Conservation (phyloP, 2,113 vertebrate species). For the Sphaerodactylus townsendi region DNA sequence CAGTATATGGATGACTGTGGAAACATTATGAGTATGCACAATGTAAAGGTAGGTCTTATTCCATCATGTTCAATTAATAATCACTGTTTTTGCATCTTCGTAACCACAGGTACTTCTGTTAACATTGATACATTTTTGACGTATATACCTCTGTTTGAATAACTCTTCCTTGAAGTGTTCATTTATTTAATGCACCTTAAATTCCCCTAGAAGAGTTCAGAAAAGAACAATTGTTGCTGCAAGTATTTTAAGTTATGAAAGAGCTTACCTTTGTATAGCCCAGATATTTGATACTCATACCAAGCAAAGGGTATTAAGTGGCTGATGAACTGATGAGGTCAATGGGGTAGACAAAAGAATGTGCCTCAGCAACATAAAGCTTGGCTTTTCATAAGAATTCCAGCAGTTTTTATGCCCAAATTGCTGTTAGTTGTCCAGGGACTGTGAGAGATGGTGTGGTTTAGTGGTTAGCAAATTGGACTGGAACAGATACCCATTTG, state of each 20-base stretch:
- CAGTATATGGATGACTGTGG: constrained; percentile 99
- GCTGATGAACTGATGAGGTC: not conserved
- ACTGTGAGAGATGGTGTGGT: too few relatives aligned
- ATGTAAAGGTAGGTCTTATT: constrained; percentile 87
- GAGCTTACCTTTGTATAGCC: not conserved
- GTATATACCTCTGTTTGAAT: not conserved
- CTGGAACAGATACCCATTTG: too few relatives aligned
- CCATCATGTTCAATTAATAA: not conserved
- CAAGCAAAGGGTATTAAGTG: not conserved
- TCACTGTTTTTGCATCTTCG: not conserved
- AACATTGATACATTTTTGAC: not conserved
- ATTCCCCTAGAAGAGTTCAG: not conserved
- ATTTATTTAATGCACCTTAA: not conserved
- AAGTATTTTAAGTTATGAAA: not conserved
- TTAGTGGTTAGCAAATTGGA: too few relatives aligned
- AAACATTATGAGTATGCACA: constrained; percentile 99
- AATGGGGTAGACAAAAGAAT: not conserved
- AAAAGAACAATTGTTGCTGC: not conserved
- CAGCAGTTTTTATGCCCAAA: not conserved
- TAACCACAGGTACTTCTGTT: not conserved
- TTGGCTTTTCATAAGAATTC: not conserved
- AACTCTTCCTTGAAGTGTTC: not conserved
- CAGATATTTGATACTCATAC: not conserved
- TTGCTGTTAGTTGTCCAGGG: not conserved
- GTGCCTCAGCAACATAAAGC: not conserved